Percentiles rank a stretch among this genome's conserved stretches.
Evolutionary conservation across 2,888 invertebrate species (phyloP).

Genomic region (Palloptera scutellata): DNA sequence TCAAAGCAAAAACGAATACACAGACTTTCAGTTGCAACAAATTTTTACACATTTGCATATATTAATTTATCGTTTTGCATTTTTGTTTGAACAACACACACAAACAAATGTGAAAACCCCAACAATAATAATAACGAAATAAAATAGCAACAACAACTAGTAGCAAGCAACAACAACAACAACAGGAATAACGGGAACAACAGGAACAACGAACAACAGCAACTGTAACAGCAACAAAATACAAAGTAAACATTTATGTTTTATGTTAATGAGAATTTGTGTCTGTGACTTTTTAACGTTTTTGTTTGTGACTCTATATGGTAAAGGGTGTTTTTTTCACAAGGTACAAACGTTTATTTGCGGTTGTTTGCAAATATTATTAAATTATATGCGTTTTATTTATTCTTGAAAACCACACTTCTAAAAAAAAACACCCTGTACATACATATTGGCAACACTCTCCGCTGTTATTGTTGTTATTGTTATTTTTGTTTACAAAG

Average conservation of each 20-base stretch:
- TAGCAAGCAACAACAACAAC: slow-evolving; percentile 37
- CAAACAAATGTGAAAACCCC: slow-evolving; percentile 33
- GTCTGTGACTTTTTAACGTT: not conserved
- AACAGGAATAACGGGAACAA: too few relatives aligned
- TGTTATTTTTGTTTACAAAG: slow-evolving; percentile 30
- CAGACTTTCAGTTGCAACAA: not conserved
- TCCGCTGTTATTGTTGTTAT: slow-evolving; percentile 21
- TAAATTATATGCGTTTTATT: too few relatives aligned
- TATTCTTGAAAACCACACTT: too few relatives aligned
- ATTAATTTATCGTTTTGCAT: slow-evolving; percentile 54
- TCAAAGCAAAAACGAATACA: slow-evolving; percentile 23
- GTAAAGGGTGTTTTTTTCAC: not conserved
- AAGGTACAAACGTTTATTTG: too few relatives aligned
- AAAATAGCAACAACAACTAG: slow-evolving; percentile 15
- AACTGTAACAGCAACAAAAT: slow-evolving; percentile 38
- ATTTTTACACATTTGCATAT: slow-evolving; percentile 54
- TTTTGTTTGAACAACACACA: slow-evolving; percentile 33
- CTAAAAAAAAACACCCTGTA: too few relatives aligned
- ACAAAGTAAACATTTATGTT: slow-evolving; percentile 60
- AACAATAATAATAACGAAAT: slow-evolving; percentile 24
- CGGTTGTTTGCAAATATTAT: too few relatives aligned
- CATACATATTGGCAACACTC: too few relatives aligned
- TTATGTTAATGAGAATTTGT: slow-evolving; percentile 60
- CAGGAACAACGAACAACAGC: too few relatives aligned
- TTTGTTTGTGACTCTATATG: slow-evolving; percentile 1